These are phyloP conservation scores for Muscina levida DNA, from an alignment of 2,888 invertebrate genomes.

Conservation along the genomic window DNA sequence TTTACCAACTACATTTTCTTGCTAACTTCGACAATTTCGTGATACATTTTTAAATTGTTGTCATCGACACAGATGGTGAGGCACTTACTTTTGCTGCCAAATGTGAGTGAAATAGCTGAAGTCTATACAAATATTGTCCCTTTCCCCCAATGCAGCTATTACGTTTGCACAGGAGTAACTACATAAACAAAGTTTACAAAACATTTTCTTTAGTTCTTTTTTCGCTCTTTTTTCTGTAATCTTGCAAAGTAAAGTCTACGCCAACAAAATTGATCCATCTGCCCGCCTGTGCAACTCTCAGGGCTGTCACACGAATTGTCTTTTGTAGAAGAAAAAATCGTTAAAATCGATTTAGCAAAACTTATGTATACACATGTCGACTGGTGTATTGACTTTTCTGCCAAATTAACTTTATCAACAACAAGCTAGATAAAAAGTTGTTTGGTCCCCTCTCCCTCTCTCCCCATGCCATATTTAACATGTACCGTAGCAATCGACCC, in stretches of 20 bases:
- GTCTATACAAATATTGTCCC: conserved; percentile 9
- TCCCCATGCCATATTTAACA: conserved; percentile 9
- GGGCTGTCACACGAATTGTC: neutral
- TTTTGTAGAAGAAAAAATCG: conserved; percentile 7
- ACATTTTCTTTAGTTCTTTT: too few species aligned
- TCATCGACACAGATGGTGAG: conserved; percentile 48
- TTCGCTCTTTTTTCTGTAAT: conserved; percentile 18
- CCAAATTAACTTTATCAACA: conserved; percentile 61
- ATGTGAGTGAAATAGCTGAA: conserved; percentile 26
- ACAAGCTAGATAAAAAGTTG: conserved; percentile 40
- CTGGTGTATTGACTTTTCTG: conserved; percentile 52
- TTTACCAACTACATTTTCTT: conserved; percentile 33
- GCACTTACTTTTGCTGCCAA: conserved; percentile 26
- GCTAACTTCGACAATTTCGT: neutral
- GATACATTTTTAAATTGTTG: conserved; percentile 48
- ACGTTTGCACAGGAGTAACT: neutral
- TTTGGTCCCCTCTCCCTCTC: neutral
- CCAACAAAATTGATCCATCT: neutral
- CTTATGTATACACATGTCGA: conserved; percentile 6
- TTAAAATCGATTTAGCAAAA: conserved; percentile 55
- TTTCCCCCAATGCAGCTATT: too few species aligned
- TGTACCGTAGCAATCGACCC: conserved; percentile 10
- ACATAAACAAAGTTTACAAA: too few species aligned
- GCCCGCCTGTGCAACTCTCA: neutral
- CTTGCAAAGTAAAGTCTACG: conserved; percentile 11